phyloP scores from a whole-genome alignment of 2,113 vertebrate genomes.

The Progne subis region DNA sequence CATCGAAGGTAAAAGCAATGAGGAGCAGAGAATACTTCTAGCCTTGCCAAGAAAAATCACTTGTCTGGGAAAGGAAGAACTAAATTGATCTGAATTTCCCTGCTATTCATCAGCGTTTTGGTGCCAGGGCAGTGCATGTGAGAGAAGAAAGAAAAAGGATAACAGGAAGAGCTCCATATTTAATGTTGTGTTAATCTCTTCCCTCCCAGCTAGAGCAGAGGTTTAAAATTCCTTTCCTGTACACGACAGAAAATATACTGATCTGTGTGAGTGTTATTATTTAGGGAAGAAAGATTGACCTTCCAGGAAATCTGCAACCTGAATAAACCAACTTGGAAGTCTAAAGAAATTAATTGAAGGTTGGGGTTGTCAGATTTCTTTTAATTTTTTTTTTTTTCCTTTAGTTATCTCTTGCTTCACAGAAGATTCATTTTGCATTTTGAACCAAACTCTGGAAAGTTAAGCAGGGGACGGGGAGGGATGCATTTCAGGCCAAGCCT shows the following conservation, averaged over 20 bases:
- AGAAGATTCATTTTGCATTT: neutral
- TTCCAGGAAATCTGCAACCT: neutral
- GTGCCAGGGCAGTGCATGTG: neutral
- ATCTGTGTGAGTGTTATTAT: neutral
- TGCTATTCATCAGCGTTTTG: neutral
- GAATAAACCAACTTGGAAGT: neutral
- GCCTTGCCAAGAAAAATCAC: slow-evolving; percentile 8
- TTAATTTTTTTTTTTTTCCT: neutral
- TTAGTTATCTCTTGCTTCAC: neutral
- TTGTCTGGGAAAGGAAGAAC: neutral
- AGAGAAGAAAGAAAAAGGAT: neutral
- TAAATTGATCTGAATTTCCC: neutral
- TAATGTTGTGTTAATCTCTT: neutral
- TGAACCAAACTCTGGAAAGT: neutral
- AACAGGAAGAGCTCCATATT: neutral
- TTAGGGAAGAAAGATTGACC: neutral
- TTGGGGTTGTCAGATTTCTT: neutral
- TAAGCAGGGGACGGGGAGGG: neutral
- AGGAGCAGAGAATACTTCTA: neutral
- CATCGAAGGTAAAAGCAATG: neutral
- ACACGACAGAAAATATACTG: neutral
- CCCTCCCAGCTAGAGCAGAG: neutral
- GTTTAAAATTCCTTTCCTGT: neutral
- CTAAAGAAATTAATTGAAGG: neutral
- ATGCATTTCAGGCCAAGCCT: neutral